Evolutionary conservation across 2,888 invertebrate species (phyloP).

Genomic region (Leucania comma): DNA sequence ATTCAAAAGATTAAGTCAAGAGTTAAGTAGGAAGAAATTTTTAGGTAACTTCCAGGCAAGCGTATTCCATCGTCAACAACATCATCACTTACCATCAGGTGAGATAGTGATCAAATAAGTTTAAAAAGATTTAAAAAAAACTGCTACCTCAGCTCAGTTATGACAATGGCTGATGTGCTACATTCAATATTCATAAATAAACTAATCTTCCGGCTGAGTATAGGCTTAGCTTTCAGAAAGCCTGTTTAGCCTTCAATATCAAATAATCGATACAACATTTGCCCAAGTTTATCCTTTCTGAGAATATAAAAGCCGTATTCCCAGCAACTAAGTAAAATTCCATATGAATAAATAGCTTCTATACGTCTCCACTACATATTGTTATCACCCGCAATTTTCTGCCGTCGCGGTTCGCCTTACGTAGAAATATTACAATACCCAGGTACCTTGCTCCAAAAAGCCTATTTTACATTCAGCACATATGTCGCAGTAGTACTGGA

Average conservation of each 20-base stretch:
- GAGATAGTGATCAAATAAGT: too few relatives aligned
- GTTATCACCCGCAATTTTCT: slow-evolving; percentile 40
- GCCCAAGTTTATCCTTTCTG: not conserved
- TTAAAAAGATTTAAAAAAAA: too few relatives aligned
- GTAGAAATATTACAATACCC: slow-evolving; percentile 36
- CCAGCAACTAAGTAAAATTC: slow-evolving; percentile 16
- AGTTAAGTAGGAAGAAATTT: too few relatives aligned
- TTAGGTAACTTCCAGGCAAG: too few relatives aligned
- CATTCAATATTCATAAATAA: not conserved
- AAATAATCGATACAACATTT: not conserved
- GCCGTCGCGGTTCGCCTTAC: slow-evolving; percentile 13
- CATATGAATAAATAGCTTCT: slow-evolving; percentile 20
- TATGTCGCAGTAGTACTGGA: not conserved
- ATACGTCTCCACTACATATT: slow-evolving; percentile 38
- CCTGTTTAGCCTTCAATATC: not conserved
- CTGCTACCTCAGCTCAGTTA: too few relatives aligned
- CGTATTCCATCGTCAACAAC: too few relatives aligned
- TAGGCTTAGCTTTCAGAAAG: too few relatives aligned
- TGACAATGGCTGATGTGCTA: not conserved
- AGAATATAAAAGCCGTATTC: slow-evolving; percentile 14
- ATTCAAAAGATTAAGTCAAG: too few relatives aligned
- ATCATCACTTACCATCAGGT: too few relatives aligned
- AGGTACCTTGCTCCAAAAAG: slow-evolving; percentile 38
- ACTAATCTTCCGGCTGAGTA: not conserved
- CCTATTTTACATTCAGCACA: slow-evolving; percentile 47